phyloP scores from a whole-genome alignment of 2,888 invertebrate species.

The Cantharis lateralis region DNA sequence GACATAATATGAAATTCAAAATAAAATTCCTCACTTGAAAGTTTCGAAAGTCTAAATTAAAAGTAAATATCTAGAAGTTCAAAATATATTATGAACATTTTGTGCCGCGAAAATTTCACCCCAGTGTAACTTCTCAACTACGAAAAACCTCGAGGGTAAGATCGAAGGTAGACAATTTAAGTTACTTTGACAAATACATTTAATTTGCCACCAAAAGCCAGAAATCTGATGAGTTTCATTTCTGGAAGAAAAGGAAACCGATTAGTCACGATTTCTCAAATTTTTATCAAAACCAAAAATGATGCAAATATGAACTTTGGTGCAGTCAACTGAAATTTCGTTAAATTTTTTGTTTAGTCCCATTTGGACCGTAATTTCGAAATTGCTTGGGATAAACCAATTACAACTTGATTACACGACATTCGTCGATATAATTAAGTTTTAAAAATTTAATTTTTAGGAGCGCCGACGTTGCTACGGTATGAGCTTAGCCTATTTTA shows the following conservation, averaged over 20 bases:
- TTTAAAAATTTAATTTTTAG: not conserved
- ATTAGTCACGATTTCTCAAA: not conserved
- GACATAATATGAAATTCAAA: too few relatives aligned
- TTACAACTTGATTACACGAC: not conserved
- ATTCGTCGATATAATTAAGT: not conserved
- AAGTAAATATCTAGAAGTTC: too few relatives aligned
- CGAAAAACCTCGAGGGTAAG: not conserved
- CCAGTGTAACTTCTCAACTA: not conserved
- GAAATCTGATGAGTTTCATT: not conserved
- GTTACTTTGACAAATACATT: not conserved
- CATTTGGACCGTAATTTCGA: not conserved
- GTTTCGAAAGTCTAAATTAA: too few relatives aligned
- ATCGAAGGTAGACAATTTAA: not conserved
- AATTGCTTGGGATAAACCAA: not conserved
- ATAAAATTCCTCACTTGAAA: too few relatives aligned
- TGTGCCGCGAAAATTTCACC: not conserved
- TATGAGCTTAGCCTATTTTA: not conserved
- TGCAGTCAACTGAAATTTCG: not conserved
- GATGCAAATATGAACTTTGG: not conserved
- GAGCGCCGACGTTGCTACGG: constrained; percentile 12
- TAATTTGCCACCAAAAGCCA: not conserved
- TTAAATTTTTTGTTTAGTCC: not conserved
- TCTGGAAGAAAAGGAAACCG: not conserved
- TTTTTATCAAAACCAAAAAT: too few relatives aligned
- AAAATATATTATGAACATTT: not conserved